Percentiles rank a stretch among this genome's conserved stretches.
Conservation (phyloP, 2,113 vertebrate genomes). For the Raja brachyura region DNA sequence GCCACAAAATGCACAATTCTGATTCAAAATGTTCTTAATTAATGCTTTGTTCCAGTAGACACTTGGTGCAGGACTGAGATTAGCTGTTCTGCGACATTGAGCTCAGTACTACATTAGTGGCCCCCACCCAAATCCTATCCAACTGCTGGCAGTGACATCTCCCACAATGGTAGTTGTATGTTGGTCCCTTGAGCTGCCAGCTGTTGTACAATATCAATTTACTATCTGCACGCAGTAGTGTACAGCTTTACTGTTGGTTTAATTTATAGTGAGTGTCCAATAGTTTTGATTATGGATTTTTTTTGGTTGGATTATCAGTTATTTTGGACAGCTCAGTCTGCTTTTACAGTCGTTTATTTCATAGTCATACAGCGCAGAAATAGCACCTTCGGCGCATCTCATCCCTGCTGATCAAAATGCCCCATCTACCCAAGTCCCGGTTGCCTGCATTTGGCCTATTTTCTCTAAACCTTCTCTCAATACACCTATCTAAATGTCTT, state of each 20-base stretch:
- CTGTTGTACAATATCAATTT: neutral
- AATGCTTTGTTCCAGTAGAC: neutral
- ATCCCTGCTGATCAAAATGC: too few relatives aligned
- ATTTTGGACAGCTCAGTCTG: neutral
- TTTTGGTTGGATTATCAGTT: neutral
- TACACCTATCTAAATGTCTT: too few relatives aligned
- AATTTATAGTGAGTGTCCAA: neutral
- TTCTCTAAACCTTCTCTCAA: too few relatives aligned
- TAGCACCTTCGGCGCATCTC: too few relatives aligned
- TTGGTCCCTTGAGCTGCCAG: neutral
- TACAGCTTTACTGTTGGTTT: neutral
- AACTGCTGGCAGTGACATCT: neutral
- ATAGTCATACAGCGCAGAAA: too few relatives aligned
- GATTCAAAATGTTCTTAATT: neutral
- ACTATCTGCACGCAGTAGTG: neutral
- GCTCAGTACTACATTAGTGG: neutral
- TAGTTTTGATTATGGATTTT: neutral
- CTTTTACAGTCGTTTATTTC: neutral
- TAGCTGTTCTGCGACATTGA: neutral
- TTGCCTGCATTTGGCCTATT: too few relatives aligned
- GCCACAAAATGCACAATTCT: neutral
- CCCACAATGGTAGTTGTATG: slow-evolving; percentile 11
- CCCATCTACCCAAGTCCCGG: too few relatives aligned
- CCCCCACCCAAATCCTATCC: neutral
- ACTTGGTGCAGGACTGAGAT: slow-evolving; percentile 7